Conservation (phyloP, 2,797 vertebrate species). For the Nasua narica region DNA sequence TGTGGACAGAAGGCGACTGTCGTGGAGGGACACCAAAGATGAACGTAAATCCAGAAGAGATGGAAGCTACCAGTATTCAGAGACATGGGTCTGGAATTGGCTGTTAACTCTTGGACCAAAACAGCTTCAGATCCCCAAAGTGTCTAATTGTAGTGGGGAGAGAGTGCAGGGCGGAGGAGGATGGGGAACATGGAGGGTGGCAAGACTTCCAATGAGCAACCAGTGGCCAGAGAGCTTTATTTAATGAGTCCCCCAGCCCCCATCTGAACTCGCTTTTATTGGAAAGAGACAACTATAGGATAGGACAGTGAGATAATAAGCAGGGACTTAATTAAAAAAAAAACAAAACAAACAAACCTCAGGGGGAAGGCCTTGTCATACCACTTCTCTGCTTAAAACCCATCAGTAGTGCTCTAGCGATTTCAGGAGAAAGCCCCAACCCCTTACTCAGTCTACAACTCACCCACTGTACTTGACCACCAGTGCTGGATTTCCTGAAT, state of each 20-base stretch:
- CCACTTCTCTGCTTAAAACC: constrained; percentile 45
- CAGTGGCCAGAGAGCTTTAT: not conserved
- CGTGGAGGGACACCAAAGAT: not conserved
- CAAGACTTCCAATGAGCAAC: not conserved
- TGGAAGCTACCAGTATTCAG: not conserved
- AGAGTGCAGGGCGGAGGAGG: not conserved
- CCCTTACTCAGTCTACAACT: not conserved
- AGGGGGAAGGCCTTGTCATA: not conserved
- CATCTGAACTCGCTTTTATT: constrained; percentile 7
- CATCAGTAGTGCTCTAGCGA: not conserved
- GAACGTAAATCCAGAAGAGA: not conserved
- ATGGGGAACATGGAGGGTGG: not conserved
- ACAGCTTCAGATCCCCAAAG: not conserved
- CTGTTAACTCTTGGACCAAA: not conserved
- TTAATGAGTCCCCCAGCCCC: not conserved
- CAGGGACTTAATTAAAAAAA: constrained; percentile 38
- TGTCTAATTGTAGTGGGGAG: not conserved
- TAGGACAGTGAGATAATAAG: constrained; percentile 32
- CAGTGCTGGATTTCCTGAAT: not conserved
- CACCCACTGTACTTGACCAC: not conserved
- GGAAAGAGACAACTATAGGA: constrained; percentile 22
- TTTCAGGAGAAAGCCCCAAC: constrained; percentile 21
- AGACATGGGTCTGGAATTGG: not conserved
- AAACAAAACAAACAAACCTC: not conserved
- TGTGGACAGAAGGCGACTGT: not conserved